Evolutionary conservation across 2,113 vertebrate species (phyloP).

Genomic region (Camelus dromedarius): DNA sequence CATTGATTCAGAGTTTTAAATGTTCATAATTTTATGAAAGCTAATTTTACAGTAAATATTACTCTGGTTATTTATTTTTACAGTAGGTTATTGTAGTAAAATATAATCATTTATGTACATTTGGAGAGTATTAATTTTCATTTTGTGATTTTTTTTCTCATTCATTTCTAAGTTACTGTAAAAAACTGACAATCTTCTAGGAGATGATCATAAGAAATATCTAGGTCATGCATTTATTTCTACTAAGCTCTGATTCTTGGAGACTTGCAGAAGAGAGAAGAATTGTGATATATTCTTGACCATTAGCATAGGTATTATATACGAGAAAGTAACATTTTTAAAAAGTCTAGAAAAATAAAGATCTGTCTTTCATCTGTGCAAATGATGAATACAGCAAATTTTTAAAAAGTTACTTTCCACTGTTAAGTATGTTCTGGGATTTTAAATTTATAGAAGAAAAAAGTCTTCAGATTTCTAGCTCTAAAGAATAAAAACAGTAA

Average conservation of each 20-base stretch:
- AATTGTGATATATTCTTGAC: background rate
- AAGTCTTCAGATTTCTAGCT: background rate
- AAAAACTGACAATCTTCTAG: background rate
- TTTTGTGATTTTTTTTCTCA: background rate
- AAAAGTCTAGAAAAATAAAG: background rate
- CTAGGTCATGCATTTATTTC: conserved; percentile 17
- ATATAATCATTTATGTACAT: background rate
- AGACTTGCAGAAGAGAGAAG: background rate
- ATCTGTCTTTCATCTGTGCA: background rate
- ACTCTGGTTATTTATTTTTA: background rate
- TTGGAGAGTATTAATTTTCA: background rate
- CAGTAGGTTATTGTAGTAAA: background rate
- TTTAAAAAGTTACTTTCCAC: background rate
- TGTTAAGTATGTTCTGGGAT: background rate
- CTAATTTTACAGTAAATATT: background rate
- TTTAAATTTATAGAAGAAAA: conserved; percentile 45
- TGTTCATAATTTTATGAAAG: conserved; percentile 28
- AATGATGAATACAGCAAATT: background rate
- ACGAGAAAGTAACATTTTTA: background rate
- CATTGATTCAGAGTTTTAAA: background rate
- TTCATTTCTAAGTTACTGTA: background rate
- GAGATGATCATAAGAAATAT: conserved; percentile 11
- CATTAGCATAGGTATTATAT: background rate
- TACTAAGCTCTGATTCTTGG: background rate
- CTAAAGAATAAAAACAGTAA: background rate